These are phyloP conservation scores for Tetraodon nigroviridis DNA, from an alignment of 2,113 vertebrate genomes.

Conservation along the genomic window DNA sequence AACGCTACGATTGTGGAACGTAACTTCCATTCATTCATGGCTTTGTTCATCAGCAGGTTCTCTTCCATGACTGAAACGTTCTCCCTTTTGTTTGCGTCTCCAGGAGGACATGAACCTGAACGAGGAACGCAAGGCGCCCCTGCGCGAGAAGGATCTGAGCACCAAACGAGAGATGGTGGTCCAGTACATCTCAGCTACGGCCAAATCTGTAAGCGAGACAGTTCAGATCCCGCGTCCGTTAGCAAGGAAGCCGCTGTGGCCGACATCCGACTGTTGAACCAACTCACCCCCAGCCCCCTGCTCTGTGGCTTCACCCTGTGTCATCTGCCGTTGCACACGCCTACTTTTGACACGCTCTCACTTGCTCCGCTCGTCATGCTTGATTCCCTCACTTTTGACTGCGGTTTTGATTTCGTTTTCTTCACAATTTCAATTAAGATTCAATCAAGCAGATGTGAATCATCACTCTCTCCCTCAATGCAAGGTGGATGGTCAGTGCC, in stretches of 20 bases:
- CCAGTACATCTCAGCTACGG: slow-evolving; percentile 95
- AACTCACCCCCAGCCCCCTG: slow-evolving; percentile 58
- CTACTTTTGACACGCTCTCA: slow-evolving; percentile 12
- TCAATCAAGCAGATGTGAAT: too few relatives aligned
- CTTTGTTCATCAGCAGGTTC: neutral
- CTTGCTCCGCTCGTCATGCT: slow-evolving; percentile 50
- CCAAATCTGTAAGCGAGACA: slow-evolving; percentile 91
- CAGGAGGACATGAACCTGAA: slow-evolving; percentile 99
- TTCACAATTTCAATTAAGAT: neutral
- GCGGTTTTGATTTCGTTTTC: slow-evolving; percentile 36
- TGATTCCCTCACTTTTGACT: slow-evolving; percentile 59
- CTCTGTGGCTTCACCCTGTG: slow-evolving; percentile 34
- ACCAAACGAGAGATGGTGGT: slow-evolving; percentile 98
- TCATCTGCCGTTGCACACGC: slow-evolving; percentile 36
- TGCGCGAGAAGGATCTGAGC: slow-evolving; percentile 88
- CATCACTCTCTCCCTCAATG: slow-evolving; percentile 41
- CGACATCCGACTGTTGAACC: slow-evolving; percentile 36
- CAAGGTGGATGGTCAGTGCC: slow-evolving; percentile 46
- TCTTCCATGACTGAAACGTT: neutral
- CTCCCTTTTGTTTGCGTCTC: neutral
- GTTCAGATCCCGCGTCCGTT: neutral
- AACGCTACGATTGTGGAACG: neutral
- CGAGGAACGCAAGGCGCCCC: slow-evolving; percentile 91
- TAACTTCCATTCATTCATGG: neutral
- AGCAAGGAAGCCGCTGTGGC: slow-evolving; percentile 4